Evolutionary conservation across 2,888 invertebrate genomes (phyloP), one percentile per base, ranked within the genome.

Genomic region (Mythimna loreyi): DNA sequence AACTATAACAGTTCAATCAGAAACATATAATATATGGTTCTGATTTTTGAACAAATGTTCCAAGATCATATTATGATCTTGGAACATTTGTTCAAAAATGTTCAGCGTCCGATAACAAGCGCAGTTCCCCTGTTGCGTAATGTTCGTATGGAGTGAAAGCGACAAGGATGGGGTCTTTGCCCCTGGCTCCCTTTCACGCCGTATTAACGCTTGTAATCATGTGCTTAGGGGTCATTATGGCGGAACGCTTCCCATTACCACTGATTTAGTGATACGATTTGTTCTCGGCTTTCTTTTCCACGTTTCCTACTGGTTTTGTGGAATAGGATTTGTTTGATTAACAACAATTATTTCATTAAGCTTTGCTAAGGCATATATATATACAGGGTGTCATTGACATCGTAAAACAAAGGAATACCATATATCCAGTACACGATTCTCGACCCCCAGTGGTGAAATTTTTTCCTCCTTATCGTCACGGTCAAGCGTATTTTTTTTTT

Each of bases 81-180:
- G 0, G 7, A 45, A 45, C 1, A 45, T 45, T 45, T n/a, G 16
- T 47, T 66, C 13, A 45, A 64, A 61, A 70, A 50, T 11, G n/a
- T 47, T 28, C 49, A 23, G 23, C 52, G 21, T 33, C 67, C 21
- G 43, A 64, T 59, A 67, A 36, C 28, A 21, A 63, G 49, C 43
- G 3, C 36, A 59, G 64, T 77, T 77, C 78, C 71, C 85, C 85
- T 72, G 55, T 77, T 75, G 69, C 71, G 71, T 77, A 78, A 84
- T 72, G 64, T 75, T 76, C 81, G 76, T 78, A 83, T 78, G 76
- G 63, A 85, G 88, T 77, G 89, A 89, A 89, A 89, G 89, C 76
- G 75, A 78, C 79, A 88, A 87, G 88, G 89, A 87, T 85, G 78
- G 78, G 88, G 87, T 89, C 89, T 85, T 84, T 86, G 87, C 81